Evolutionary conservation across 2,797 vertebrate genomes (phyloP).

Genomic region (Helostoma temminkii): DNA sequence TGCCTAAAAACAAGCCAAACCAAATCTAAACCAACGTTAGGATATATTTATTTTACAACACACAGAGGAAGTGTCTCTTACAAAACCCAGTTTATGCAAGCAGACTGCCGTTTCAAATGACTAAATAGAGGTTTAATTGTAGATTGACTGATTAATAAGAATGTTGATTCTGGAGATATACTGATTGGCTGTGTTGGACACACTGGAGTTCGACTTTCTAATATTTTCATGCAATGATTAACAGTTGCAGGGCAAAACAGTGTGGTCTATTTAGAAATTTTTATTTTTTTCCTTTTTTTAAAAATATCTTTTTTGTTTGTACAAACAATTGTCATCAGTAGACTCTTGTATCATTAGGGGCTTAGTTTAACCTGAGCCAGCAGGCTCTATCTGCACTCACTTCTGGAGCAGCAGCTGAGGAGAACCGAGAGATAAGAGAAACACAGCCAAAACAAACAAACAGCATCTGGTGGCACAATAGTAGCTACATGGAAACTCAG

Average conservation of each 20-base stretch:
- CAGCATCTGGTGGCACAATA: slow-evolving; percentile 63
- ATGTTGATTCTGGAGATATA: background rate
- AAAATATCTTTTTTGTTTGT: too few relatives aligned
- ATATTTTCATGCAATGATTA: background rate
- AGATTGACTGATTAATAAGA: background rate
- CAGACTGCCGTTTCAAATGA: background rate
- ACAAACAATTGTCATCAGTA: slow-evolving; percentile 17
- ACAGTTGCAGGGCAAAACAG: background rate
- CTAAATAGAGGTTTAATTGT: background rate
- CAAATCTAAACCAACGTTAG: background rate
- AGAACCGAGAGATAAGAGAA: slow-evolving; percentile 59
- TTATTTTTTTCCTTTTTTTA: too few relatives aligned
- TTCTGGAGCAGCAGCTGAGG: slow-evolving; percentile 53
- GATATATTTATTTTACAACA: background rate
- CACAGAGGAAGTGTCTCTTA: background rate
- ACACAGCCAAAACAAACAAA: slow-evolving; percentile 67
- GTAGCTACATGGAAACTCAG: slow-evolving; percentile 40
- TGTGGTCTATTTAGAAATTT: background rate
- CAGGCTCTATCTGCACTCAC: slow-evolving; percentile 21
- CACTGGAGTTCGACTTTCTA: background rate
- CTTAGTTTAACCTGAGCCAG: slow-evolving; percentile 36
- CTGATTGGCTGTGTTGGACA: background rate
- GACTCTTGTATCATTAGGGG: slow-evolving; percentile 18
- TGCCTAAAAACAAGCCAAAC: too few relatives aligned
- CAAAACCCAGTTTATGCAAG: background rate